Percentiles rank a stretch among this genome's conserved stretches.
Conservation (phyloP, 2,797 vertebrate species). For the Brotogeris chrysoptera region DNA sequence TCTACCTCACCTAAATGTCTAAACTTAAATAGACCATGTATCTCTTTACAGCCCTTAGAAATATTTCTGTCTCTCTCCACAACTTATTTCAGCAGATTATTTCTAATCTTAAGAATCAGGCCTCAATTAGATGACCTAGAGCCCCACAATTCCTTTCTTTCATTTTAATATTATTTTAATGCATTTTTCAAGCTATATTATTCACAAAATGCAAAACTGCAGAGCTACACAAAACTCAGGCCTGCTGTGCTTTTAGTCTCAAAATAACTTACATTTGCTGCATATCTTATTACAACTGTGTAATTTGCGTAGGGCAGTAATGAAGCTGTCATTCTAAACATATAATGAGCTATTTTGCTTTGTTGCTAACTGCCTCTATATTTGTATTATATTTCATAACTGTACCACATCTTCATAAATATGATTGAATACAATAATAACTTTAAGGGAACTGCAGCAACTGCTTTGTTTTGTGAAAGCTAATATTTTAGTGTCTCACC, state of each 20-base stretch:
- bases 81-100: background rate
- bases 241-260: conserved; percentile 48
- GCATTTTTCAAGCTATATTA: conserved; percentile 22
- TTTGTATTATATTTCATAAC: conserved; percentile 60
- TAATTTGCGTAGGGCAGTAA: conserved; percentile 65
- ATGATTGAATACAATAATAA: conserved; percentile 74
- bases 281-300: conserved; percentile 65
- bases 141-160: background rate
- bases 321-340: conserved; percentile 69
- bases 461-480: conserved; percentile 49
- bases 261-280: conserved; percentile 70
- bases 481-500: background rate
- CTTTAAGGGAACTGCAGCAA: conserved; percentile 16
- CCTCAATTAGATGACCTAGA: background rate
- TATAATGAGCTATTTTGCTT: conserved; percentile 58
- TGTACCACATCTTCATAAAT: conserved; percentile 61
- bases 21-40: background rate
- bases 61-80: background rate
- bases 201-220: conserved; percentile 51
- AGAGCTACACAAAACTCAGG: background rate
- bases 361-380: conserved; percentile 67
- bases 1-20: background rate
- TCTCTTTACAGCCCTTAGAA: background rate
- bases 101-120: background rate
- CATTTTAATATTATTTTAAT: background rate